These are phyloP conservation scores for Timema podura DNA, from an alignment of 2,888 invertebrate species.

Conservation along the genomic window DNA sequence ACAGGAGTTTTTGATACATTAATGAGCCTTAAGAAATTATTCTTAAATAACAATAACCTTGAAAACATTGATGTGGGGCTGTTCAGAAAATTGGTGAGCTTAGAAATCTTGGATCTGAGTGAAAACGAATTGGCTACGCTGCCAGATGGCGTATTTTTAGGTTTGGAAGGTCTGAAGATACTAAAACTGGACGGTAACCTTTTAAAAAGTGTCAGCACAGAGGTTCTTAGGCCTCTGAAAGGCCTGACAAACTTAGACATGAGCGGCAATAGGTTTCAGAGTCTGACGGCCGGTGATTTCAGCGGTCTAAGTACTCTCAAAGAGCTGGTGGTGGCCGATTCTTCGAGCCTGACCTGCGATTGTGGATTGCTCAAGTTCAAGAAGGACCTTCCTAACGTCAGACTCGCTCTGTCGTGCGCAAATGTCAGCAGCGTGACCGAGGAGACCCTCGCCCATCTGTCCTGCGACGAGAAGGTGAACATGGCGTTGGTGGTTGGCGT, in stretches of 20 bases:
- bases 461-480: neutral
- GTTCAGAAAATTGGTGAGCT: neutral
- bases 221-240: neutral
- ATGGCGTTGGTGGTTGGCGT: neutral
- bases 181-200: neutral
- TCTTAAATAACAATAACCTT: slow-evolving; percentile 1
- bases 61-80: neutral
- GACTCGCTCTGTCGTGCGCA: neutral
- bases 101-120: slow-evolving; percentile 5
- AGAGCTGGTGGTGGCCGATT: neutral
- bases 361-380: neutral
- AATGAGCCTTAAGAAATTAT: neutral
- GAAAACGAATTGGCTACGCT: neutral
- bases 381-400: neutral
- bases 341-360: neutral
- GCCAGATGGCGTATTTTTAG: neutral
- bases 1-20: neutral
- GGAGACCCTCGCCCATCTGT: neutral
- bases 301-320: neutral
- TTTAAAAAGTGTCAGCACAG: neutral
- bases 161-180: neutral
- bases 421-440: neutral
- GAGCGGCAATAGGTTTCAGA: neutral
- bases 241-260: neutral
- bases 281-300: neutral